phyloP scores from a whole-genome alignment of 2,113 vertebrate species.

The Syngnathus floridae region DNA sequence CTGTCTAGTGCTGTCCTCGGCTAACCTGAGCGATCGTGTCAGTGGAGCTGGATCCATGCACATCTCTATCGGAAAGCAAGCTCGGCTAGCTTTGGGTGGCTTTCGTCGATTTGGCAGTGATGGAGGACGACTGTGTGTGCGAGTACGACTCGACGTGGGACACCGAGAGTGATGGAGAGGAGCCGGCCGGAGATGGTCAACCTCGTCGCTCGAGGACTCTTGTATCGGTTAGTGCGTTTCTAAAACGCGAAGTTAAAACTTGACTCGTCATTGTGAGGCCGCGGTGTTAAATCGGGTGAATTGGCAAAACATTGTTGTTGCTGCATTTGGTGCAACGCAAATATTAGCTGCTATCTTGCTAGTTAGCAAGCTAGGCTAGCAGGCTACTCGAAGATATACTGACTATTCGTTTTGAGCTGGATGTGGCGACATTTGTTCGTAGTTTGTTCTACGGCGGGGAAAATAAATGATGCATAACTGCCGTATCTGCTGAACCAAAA shows the following conservation, averaged over 20 bases:
- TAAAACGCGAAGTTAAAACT: not conserved
- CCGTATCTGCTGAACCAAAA: not conserved
- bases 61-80: slow-evolving; percentile 2
- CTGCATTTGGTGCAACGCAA: slow-evolving; percentile 26
- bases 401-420: too few species aligned
- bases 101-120: slow-evolving; percentile 21
- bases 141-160: slow-evolving; percentile 91
- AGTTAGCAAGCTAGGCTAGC: slow-evolving; percentile 40
- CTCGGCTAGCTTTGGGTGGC: slow-evolving; percentile 4
- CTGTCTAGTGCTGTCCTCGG: slow-evolving; percentile 36
- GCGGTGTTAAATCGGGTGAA: not conserved
- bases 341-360: slow-evolving; percentile 55
- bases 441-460: too few species aligned
- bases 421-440: not conserved
- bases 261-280: not conserved
- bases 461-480: not conserved
- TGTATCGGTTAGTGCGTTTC: slow-evolving; percentile 44
- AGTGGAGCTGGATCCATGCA: slow-evolving; percentile 23
- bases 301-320: not conserved
- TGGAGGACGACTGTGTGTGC: slow-evolving; percentile 74
- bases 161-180: slow-evolving; percentile 75
- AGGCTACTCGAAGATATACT: slow-evolving; percentile 13
- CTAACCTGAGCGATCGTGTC: slow-evolving; percentile 27
- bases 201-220: slow-evolving; percentile 55
- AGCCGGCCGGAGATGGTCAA: slow-evolving; percentile 58